Conservation (phyloP, 1,140 invertebrate genomes). For the Mycetomoellerius zeteki region DNA sequence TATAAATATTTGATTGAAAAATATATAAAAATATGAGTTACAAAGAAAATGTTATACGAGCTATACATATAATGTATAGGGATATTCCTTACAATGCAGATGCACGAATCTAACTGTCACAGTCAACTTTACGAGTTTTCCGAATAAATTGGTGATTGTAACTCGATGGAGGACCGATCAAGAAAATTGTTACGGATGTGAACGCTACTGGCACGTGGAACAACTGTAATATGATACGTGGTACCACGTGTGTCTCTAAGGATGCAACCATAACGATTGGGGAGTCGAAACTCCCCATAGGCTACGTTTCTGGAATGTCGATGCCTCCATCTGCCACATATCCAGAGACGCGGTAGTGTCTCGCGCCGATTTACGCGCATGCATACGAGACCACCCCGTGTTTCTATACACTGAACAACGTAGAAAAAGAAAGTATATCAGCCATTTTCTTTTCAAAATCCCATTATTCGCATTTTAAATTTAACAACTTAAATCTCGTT, state of each 20-base stretch:
- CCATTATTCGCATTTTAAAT: not conserved
- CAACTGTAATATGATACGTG: slow-evolving; percentile 82
- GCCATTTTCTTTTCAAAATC: slow-evolving; percentile 1
- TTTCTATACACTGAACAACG: not conserved
- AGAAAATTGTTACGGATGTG: slow-evolving; percentile 83
- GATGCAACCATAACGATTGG: slow-evolving; percentile 64
- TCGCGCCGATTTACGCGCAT: too few species aligned
- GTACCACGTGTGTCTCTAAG: slow-evolving; percentile 66
- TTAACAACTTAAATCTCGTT: not conserved
- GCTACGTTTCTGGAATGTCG: slow-evolving; percentile 68
- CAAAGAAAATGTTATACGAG: slow-evolving; percentile 27
- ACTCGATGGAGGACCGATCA: slow-evolving; percentile 82
- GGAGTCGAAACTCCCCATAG: slow-evolving; percentile 61
- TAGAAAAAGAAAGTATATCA: not conserved
- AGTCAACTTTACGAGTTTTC: slow-evolving; percentile 74
- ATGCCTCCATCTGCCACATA: slow-evolving; percentile 67
- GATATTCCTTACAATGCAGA: slow-evolving; percentile 74
- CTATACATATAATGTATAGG: slow-evolving; percentile 60
- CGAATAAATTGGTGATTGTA: slow-evolving; percentile 84
- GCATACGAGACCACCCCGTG: too few species aligned
- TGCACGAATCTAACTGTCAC: not conserved
- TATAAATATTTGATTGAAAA: slow-evolving; percentile 23
- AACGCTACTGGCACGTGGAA: slow-evolving; percentile 80
- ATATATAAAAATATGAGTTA: slow-evolving; percentile 1
- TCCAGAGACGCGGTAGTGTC: not conserved